Conservation (phyloP, 2,797 vertebrate species). For the Alfaro cultratus region DNA sequence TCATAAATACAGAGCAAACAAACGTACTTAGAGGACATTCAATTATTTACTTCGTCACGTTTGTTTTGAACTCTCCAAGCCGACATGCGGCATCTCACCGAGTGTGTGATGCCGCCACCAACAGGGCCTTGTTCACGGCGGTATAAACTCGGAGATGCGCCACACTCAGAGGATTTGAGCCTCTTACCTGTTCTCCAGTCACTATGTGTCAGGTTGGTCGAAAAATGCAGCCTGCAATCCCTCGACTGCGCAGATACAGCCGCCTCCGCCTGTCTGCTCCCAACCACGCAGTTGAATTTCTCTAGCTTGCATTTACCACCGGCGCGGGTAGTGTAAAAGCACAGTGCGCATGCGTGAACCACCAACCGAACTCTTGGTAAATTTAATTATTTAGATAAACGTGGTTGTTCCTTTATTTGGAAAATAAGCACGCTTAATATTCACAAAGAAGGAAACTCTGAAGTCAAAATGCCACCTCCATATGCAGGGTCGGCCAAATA, state of each 20-base stretch:
- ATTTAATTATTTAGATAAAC: neutral
- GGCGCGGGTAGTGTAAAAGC: conserved; percentile 65
- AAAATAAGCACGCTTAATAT: neutral
- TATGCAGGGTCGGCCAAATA: neutral
- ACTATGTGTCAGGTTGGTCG: conserved; percentile 46
- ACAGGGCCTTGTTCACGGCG: conserved; percentile 23
- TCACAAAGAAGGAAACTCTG: neutral
- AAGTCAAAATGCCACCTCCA: neutral
- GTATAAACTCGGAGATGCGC: neutral
- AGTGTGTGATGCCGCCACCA: conserved; percentile 41
- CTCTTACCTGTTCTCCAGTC: conserved; percentile 68
- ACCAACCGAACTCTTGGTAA: neutral
- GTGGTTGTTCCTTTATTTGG: neutral
- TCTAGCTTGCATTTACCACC: conserved; percentile 61
- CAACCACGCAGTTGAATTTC: conserved; percentile 82
- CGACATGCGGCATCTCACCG: conserved; percentile 70
- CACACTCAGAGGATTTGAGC: fast-evolving
- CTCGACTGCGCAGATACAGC: conserved; percentile 32
- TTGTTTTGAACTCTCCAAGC: conserved; percentile 78
- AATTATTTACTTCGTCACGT: conserved; percentile 60
- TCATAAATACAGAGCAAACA: neutral
- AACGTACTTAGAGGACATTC: neutral
- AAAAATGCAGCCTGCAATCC: conserved; percentile 46
- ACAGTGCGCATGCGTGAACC: conserved; percentile 63
- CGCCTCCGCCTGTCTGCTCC: conserved; percentile 64